These are phyloP conservation scores for Harpagoxenus sublaevis DNA, from an alignment of 2,888 invertebrate genomes.

Conservation along the genomic window DNA sequence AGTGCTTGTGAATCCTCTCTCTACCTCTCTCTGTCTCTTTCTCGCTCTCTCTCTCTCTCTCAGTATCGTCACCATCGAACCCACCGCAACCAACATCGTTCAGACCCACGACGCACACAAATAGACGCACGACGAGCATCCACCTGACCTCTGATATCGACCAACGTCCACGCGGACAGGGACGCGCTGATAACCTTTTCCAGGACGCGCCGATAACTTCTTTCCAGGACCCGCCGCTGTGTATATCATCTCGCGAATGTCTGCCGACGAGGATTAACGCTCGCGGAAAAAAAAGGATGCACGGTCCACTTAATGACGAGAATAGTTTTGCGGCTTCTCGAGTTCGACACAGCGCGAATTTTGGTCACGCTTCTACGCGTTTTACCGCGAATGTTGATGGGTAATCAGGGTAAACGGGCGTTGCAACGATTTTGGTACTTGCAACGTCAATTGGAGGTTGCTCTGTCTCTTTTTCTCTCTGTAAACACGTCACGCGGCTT, in stretches of 20 bases:
- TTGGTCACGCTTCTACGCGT: slow-evolving; percentile 22
- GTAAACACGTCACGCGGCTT: slow-evolving; percentile 4
- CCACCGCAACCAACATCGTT: slow-evolving; percentile 20
- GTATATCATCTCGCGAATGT: slow-evolving; percentile 59
- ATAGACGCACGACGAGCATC: slow-evolving; percentile 23
- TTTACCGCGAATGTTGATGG: slow-evolving; percentile 27
- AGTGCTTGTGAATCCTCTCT: slow-evolving; percentile 74
- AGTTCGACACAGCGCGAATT: slow-evolving; percentile 20
- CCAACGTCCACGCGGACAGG: slow-evolving; percentile 22
- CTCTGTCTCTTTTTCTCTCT: slow-evolving; percentile 17
- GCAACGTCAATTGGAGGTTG: slow-evolving; percentile 20
- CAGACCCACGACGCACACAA: slow-evolving; percentile 23
- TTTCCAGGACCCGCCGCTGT: slow-evolving; percentile 6
- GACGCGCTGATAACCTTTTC: slow-evolving; percentile 63
- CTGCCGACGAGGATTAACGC: slow-evolving; percentile 21
- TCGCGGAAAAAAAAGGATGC: background rate
- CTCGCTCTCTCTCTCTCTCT: background rate
- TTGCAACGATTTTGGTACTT: slow-evolving; percentile 23
- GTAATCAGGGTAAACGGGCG: slow-evolving; percentile 31
- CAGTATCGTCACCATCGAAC: slow-evolving; percentile 56
- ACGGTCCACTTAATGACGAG: background rate
- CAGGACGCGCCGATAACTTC: background rate
- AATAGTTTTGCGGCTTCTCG: slow-evolving; percentile 11
- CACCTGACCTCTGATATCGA: slow-evolving; percentile 67
- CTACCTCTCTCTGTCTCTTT: background rate